These are phyloP conservation scores for Eudyptes chrysolophus DNA, from an alignment of 2,113 vertebrate species.

Conservation along the genomic window DNA sequence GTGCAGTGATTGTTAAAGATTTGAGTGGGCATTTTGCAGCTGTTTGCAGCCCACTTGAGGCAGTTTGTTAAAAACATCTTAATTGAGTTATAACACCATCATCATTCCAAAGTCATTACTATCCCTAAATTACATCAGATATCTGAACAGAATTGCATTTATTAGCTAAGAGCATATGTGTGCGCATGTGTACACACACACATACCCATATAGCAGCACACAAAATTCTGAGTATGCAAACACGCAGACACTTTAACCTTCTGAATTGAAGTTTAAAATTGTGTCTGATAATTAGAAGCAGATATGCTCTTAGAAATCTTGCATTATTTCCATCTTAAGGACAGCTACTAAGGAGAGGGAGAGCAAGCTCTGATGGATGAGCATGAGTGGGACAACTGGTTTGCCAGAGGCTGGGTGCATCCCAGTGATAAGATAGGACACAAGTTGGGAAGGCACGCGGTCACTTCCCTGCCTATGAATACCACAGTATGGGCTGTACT, in stretches of 20 bases:
- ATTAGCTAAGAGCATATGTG: neutral
- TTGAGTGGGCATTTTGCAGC: constrained; percentile 31
- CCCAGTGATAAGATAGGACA: neutral
- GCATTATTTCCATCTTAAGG: neutral
- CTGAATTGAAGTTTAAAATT: neutral
- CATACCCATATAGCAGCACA: neutral
- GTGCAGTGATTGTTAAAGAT: neutral
- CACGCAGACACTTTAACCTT: neutral
- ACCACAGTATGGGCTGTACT: neutral
- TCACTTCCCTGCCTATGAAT: neutral
- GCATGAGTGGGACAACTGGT: neutral
- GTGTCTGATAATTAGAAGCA: neutral
- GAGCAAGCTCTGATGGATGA: neutral
- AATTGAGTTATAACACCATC: constrained; percentile 68
- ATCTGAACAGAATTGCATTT: constrained; percentile 21
- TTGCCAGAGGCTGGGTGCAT: neutral
- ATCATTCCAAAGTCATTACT: constrained; percentile 66
- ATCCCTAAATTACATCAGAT: constrained; percentile 51
- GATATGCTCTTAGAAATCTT: neutral
- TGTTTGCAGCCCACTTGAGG: constrained; percentile 49
- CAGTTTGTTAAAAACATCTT: constrained; percentile 69
- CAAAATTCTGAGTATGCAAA: neutral
- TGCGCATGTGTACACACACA: neutral
- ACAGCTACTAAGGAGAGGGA: neutral
- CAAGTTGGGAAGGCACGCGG: neutral